Base-by-base conservation (phyloP, 2,113 vertebrate genomes). In the Apistogramma diplotaenia region DNA sequence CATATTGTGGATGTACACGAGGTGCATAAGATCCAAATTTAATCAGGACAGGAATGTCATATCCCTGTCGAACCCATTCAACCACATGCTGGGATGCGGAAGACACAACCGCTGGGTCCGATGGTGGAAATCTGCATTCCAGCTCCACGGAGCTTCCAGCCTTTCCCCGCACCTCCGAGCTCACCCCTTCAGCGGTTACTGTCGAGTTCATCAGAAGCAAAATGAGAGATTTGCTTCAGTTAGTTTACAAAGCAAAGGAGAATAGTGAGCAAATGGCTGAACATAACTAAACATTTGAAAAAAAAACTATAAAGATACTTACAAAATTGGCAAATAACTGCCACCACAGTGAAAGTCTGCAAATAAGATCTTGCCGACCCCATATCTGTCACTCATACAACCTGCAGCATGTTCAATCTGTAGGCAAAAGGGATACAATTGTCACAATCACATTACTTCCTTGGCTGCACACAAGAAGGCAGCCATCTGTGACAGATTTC, bases 41-140 rank as follows among this genome's bases (percentile, higher is more conserved):
- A 86, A 99, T 98, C 89, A 99, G 96, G 82, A 99, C 95, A 56
- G 97, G 96, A 56, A 97, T 95, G 74, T 97, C 96, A 29, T 96
- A 94, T 74, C 96, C 97, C 25, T 96, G 96, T 2, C 97, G 97
- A 7, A 97, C 92, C 98, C 98, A 99, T 93, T 99, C 98, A 62
- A 99, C 96, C 91, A 99, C 97, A 3, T 97, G 96, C 46, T 94
- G 94, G 0, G 96, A 95, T 33, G 89, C 93, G 3, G 94, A 60
- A 13, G 90, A 74, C 57, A 35, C 67, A 5, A 82, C 91, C 3
- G 83, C 75, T 2, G 89, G 83, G 1, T 81, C 86, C 0, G 94
- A 87, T 5, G 87, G 88, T 77, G 95, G 93, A 54, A 96, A 90
- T 76, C 90, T 93, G 43, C 98, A 99, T 77, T 92, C 91, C 93